Evolutionary conservation across 2,888 invertebrate genomes (phyloP), one percentile per base, ranked within the genome.

Genomic region (Mythimna lalbum): DNA sequence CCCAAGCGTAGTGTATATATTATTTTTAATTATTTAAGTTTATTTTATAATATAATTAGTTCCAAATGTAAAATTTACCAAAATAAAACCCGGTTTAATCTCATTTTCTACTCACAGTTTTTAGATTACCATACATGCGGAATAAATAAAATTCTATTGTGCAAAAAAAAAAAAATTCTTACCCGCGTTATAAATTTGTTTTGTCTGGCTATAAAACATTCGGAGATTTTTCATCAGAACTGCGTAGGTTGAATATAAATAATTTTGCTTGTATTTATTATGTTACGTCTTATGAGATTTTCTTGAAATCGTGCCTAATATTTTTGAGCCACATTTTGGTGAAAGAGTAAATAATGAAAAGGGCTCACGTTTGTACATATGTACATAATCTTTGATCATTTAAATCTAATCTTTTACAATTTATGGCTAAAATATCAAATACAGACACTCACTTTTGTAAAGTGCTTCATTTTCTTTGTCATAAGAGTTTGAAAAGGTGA

Each of bases 151-250:
- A 79, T 70, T 66, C 65, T 63, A 68, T 76, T 81, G 68, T 72
- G 67, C 59, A 65, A 73, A 70, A 85, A 85, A 85, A 85, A 79
- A 67, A 85, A 85, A 79, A 67, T 69, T 71, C 63, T 66, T 60
- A 50, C 60, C 63, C 66, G 61, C 56, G 61, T 75, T 71, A 75
- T 70, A 78, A 80, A 78, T 73, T 43, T 64, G 62, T 73, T 62
- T 72, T 31, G 27, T 49, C 73, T 64, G 68, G 61, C 27, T 68
- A 73, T 73, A 73, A 72, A 73, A 74, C 63, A 66, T 63, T 69
- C 57, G 21, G 71, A 68, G 47, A 63, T 69, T 78, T 82, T 73
- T 73, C 60, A 77, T 74, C 2, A 55, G 47, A 27, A 52, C 56
- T 52, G 21, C 59, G 56, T n/a, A 43, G 61, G 62, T 56, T 65